phyloP scores from a whole-genome alignment of 2,797 vertebrate species.

The Staurois parvus region DNA sequence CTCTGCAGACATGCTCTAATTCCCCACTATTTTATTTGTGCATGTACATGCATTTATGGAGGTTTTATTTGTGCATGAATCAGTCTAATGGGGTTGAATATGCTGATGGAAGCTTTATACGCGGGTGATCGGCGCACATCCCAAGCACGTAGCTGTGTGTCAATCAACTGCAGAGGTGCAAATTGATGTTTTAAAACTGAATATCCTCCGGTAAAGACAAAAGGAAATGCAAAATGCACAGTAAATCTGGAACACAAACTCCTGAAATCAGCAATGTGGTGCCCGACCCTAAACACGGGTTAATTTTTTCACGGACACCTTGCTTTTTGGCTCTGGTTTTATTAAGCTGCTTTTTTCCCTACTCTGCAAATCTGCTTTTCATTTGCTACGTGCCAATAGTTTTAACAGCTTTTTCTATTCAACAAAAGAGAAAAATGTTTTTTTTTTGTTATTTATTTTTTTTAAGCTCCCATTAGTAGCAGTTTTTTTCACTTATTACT shows the following conservation, averaged over 20 bases:
- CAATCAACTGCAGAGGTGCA: constrained; percentile 52
- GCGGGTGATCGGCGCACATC: constrained; percentile 10
- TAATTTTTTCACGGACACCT: constrained; percentile 58
- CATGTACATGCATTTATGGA: constrained; percentile 59
- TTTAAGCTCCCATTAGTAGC: constrained; percentile 57
- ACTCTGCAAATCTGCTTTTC: constrained; percentile 67
- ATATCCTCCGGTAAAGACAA: constrained; percentile 30
- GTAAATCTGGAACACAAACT: constrained; percentile 41
- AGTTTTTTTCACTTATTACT: constrained; percentile 52
- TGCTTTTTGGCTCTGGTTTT: constrained; percentile 61
- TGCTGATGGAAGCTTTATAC: constrained; percentile 54
- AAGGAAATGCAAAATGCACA: constrained; percentile 40
- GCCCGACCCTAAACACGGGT: constrained; percentile 52
- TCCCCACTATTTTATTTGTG: constrained; percentile 55
- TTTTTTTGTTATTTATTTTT: constrained; percentile 36
- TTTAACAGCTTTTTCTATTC: constrained; percentile 69
- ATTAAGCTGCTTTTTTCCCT: constrained; percentile 68
- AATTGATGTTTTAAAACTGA: constrained; percentile 40
- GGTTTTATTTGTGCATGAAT: constrained; percentile 59
- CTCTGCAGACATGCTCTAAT: constrained; percentile 45
- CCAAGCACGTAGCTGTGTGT: constrained; percentile 19
- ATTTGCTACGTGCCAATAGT: constrained; percentile 69
- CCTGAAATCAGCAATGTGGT: constrained; percentile 49
- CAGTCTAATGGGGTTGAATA: constrained; percentile 48
- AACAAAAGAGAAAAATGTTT: constrained; percentile 50